phyloP scores from a whole-genome alignment of 2,888 invertebrate genomes.

The Monopis laevigella region DNA sequence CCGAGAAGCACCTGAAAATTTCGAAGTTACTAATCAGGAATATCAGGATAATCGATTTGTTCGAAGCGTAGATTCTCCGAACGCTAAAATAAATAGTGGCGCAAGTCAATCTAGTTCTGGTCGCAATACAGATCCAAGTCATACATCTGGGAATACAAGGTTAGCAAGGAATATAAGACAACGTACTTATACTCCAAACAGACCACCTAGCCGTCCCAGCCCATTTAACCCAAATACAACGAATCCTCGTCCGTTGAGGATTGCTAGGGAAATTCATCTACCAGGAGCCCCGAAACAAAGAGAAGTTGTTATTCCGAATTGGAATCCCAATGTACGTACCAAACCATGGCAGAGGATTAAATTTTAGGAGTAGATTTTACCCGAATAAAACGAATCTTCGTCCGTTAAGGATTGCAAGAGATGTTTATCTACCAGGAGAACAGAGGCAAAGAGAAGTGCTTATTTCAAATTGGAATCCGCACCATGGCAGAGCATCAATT shows the following conservation, averaged over 20 bases:
- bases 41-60: conserved; percentile 26
- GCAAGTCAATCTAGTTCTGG: neutral
- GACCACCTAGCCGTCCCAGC: conserved; percentile 17
- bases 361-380: no score
- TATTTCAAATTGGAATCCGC: no score
- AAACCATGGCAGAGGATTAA: conserved; percentile 29
- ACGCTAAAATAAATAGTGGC: conserved; percentile 12
- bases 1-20: conserved; percentile 13
- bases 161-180: neutral
- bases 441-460: no score
- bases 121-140: no score
- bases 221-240: conserved; percentile 17
- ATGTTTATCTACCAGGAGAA: no score
- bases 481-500: no score
- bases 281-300: conserved; percentile 19
- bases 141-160: conserved; percentile 34
- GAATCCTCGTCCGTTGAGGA: conserved; percentile 5
- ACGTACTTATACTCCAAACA: no score
- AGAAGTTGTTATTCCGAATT: conserved; percentile 30
- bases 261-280: neutral
- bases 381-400: no score
- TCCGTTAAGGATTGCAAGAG: no score
- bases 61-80: conserved; percentile 28
- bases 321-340: conserved; percentile 30
- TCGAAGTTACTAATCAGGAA: conserved; percentile 25